Evolutionary conservation across 2,888 invertebrate genomes (phyloP), one percentile per base, ranked within the genome.

Genomic region (Serrognathus titanus): DNA sequence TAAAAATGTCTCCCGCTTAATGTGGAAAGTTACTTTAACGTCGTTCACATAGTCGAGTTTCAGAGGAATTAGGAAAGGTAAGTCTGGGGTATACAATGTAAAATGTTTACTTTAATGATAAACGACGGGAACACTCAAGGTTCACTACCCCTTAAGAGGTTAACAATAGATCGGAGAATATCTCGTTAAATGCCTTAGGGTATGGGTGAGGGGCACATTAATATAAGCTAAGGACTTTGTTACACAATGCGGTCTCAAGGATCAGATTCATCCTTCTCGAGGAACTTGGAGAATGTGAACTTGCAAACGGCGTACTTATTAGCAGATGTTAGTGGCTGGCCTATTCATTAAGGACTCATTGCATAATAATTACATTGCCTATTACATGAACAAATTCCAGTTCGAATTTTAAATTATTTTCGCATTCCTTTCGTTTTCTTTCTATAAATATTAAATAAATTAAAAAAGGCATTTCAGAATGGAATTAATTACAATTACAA

Each of bases 161-260:
- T 53, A 60, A 60, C 57, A 60, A 60, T 60, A 58, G 55, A 40
- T 52, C 20, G 50, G 55, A 39, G 60, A 60, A 60, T 58, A 60
- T 60, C 60, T 62, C 52, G 55, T 56, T 62, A 62, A 60, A 60
- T 48, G 58, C 55, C 54, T 13, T 40, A 51, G 60, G 59, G 51
- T 51, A 57, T 36, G 58, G 56, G 59, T 57, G 52, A 51, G 51
- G 53, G 54, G 54, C 59, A 55, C 65, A 63, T 66, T 66, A 66
- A 65, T 65, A 63, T 60, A 61, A 64, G 63, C 63, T 64, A 64
- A 65, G 58, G 64, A 65, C 61, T 55, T 62, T 55, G 55, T 64
- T 59, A 58, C 60, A 66, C 66, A 66, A 66, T 62, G 57, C 51
- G 53, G 47, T 48, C 57, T 48, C 51, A 50, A 58, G 43, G 43